Evolutionary conservation across 2,797 vertebrate species (phyloP).

Genomic region (Phrynocephalus guinanensis): DNA sequence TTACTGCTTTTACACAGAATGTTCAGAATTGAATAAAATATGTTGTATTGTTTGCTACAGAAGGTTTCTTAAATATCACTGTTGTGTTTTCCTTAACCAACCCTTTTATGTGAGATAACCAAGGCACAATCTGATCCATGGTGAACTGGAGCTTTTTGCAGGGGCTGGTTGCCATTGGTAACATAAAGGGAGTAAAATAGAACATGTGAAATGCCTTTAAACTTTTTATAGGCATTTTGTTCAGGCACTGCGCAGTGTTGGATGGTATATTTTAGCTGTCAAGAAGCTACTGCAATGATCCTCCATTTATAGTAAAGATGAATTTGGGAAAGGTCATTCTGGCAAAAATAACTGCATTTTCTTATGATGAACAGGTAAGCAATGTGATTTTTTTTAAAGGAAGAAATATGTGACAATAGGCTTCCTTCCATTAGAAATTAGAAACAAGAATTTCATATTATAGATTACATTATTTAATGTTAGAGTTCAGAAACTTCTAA

Average conservation of each 20-base stretch:
- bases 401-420: slow-evolving; percentile 25
- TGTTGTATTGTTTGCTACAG: slow-evolving; percentile 64
- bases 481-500: slow-evolving; percentile 19
- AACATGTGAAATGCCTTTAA: slow-evolving; percentile 77
- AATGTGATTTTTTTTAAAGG: slow-evolving; percentile 66
- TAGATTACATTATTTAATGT: slow-evolving; percentile 49
- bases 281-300: slow-evolving; percentile 64
- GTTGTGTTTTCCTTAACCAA: slow-evolving; percentile 71
- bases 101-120: slow-evolving; percentile 70
- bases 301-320: slow-evolving; percentile 73
- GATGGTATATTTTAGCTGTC: slow-evolving; percentile 55
- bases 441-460: slow-evolving; percentile 44
- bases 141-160: slow-evolving; percentile 78
- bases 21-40: slow-evolving; percentile 43
- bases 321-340: slow-evolving; percentile 75
- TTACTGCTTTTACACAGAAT: slow-evolving; percentile 62
- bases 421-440: slow-evolving; percentile 62
- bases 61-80: slow-evolving; percentile 67
- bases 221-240: slow-evolving; percentile 82
- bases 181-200: slow-evolving; percentile 77
- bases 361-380: slow-evolving; percentile 77
- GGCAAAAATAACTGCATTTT: slow-evolving; percentile 73
- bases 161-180: slow-evolving; percentile 81
- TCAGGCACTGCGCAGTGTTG: slow-evolving; percentile 80
- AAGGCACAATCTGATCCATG: slow-evolving; percentile 75